These are phyloP conservation scores for Pseudorasbora parva DNA, from an alignment of 2,113 vertebrate species.

Conservation along the genomic window DNA sequence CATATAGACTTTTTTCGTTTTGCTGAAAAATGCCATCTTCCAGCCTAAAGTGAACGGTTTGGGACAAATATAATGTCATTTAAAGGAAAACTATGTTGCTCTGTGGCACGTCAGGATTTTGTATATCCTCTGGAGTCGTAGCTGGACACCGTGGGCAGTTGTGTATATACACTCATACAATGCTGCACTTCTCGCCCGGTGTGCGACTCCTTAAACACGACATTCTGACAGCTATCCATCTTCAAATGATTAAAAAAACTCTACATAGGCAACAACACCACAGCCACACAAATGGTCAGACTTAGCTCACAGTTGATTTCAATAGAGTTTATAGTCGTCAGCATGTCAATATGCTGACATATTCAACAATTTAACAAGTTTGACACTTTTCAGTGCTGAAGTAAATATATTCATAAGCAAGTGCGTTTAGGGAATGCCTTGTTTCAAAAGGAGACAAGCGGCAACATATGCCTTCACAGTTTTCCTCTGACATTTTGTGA, in stretches of 20 bases:
- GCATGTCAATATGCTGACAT: neutral
- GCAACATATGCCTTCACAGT: neutral
- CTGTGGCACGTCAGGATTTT: too few species aligned
- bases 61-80: too few species aligned
- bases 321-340: neutral
- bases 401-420: neutral
- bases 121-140: too few species aligned
- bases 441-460: neutral
- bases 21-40: too few species aligned
- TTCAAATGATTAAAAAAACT: neutral
- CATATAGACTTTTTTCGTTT: too few species aligned
- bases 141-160: too few species aligned
- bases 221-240: neutral
- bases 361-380: neutral
- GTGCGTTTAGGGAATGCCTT: neutral
- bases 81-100: too few species aligned
- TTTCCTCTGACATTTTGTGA: neutral
- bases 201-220: neutral
- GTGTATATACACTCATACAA: too few species aligned
- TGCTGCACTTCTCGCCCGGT: too few species aligned
- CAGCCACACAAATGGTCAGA: neutral
- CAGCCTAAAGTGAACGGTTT: too few species aligned
- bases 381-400: neutral
- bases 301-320: neutral
- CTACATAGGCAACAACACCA: neutral